phyloP scores from a whole-genome alignment of 2,797 vertebrate species.

The Ibycter americanus region DNA sequence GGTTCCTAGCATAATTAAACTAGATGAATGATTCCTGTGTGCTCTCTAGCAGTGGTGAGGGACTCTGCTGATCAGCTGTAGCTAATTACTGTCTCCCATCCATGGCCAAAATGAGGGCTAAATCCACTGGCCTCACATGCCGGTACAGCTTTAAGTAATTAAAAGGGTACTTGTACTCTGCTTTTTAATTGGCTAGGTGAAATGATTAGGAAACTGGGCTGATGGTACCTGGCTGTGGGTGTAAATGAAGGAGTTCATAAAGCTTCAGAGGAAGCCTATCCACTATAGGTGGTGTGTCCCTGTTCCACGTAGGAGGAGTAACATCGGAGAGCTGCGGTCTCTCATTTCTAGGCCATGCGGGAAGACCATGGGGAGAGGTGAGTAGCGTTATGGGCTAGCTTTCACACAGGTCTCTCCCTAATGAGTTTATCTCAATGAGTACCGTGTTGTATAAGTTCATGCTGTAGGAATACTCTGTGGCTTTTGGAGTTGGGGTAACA shows the following conservation, averaged over 20 bases:
- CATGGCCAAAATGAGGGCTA: background rate
- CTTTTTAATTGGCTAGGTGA: background rate
- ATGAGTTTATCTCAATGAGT: background rate
- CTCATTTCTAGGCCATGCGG: rapidly evolving
- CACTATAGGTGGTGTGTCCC: rapidly evolving
- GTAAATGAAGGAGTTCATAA: background rate
- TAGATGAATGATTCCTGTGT: background rate
- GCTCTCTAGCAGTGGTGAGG: background rate
- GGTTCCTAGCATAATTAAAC: background rate
- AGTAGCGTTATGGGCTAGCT: rapidly evolving
- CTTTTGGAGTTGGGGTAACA: background rate
- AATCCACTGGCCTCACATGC: background rate
- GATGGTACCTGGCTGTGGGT: background rate
- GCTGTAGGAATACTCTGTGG: background rate
- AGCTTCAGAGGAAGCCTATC: rapidly evolving
- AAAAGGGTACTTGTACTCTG: background rate
- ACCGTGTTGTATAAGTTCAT: background rate
- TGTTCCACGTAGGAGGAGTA: rapidly evolving
- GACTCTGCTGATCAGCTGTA: background rate
- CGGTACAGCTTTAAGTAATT: background rate
- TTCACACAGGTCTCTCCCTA: background rate
- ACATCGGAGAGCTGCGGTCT: rapidly evolving
- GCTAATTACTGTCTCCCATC: background rate
- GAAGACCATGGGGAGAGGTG: background rate
- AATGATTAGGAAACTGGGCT: background rate